Evolutionary conservation across 2,888 invertebrate genomes (phyloP), one percentile per base, ranked within the genome.

Genomic region (Platycnemis pennipes): DNA sequence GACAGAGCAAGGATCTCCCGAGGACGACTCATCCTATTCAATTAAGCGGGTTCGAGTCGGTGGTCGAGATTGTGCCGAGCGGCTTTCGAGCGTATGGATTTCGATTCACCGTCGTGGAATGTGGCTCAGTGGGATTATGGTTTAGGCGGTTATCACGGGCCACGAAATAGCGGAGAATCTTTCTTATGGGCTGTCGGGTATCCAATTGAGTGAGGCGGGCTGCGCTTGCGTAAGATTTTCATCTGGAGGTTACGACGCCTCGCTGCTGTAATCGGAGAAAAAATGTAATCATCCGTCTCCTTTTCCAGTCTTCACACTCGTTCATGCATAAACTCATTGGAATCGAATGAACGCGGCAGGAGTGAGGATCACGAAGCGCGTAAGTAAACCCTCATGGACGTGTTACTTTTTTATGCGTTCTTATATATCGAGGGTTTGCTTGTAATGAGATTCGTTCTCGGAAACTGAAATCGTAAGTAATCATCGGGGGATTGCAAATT

Each of bases 11-110:
- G 44, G 8, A 22, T 46, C 37, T 26, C 87, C 37, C 44, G n/a
- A n/a, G 87, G 46, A 16, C 22, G n/a, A n/a, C 87, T 87, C 37
- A 87, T 45, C 87, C 45, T 42, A 87, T 87, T 87, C 87, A 87
- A 45, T 87, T 87, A 87, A n/a, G n/a, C n/a, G n/a, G 26, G 87
- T 46, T 45, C 45, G 11, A 7, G 16, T 42, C 26, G 22, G 7
- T 22, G 11, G 77, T 22, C 5, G 46, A 87, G 46, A 45, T 11
- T 22, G 87, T 87, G 86, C 26, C 31, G 86, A 86, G 86, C 26
- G 44, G 63, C 63, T 44, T 45, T 87, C 16, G 45, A 26, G 87
- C 11, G 8, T 45, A n/a, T 45, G 45, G 46, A 45, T 87, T 86
- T 86, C 44, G 22, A 19, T 37, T 44, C 31, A 37, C n/a, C 13